A percentile compares a stretch with the other conserved stretches of the same genome.
phyloP scores from a whole-genome alignment of 64 coral and sea anemone genomes.

The Actinia equina region DNA sequence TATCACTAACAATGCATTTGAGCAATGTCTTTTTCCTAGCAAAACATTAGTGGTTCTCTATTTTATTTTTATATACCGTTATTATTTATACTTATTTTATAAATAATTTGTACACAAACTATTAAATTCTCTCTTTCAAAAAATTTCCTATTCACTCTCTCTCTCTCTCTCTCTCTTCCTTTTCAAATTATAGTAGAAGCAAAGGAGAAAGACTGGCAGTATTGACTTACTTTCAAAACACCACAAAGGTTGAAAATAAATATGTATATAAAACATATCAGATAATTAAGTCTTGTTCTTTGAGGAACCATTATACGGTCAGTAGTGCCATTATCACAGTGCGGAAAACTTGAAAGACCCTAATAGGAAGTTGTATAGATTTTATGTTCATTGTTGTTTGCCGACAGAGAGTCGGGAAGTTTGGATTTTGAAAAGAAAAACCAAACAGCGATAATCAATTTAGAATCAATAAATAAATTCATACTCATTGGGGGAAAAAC shows the following conservation, averaged over 20 bases:
- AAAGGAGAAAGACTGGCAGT: not conserved
- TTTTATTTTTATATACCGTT: no score
- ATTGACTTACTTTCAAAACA: not conserved
- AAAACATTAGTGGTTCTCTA: no score
- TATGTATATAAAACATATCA: constrained; percentile 1
- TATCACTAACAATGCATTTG: no score
- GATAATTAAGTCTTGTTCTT: not conserved
- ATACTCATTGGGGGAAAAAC: not conserved
- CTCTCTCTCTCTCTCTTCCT: no score
- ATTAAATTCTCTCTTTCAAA: no score
- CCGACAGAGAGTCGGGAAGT: not conserved
- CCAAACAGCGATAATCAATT: not conserved
- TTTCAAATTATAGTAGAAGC: no score
- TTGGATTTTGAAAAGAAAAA: not conserved
- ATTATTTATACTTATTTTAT: no score
- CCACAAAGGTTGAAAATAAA: not conserved
- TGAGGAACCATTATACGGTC: not conserved
- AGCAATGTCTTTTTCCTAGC: no score
- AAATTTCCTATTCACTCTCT: no score
- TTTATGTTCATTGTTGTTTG: not conserved
- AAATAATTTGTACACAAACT: no score
- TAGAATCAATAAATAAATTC: not conserved
- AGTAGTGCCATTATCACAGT: not conserved
- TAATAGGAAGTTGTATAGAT: not conserved
- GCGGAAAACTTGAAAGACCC: not conserved